Evolutionary conservation across 2,888 invertebrate species (phyloP), one percentile per base, ranked within the genome.

Genomic region (Leptinotarsa juncta): DNA sequence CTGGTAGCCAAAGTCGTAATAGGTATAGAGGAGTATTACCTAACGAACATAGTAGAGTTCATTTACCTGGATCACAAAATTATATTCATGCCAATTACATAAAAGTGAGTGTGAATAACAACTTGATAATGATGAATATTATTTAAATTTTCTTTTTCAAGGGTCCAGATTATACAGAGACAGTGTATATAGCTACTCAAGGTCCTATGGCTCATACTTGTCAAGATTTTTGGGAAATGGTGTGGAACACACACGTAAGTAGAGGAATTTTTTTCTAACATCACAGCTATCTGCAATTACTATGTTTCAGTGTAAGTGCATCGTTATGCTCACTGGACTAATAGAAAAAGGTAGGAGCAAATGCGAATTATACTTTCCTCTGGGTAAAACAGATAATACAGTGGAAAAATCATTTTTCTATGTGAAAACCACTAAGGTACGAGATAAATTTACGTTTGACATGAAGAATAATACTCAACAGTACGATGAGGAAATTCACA

Each of bases 11-110:
- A 81, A 90, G 93, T 16, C 96, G 96, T 88, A 97, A 97, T 87
- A 91, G 97, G 78, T 97, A 97, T 85, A 93, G 94, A 85, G 94
- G 95, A 0, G 96, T 97, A 70, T 89, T 97, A 84, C 96, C 97
- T 48, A 96, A 97, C 87, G 95, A 97, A 83, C 94, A 94, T 82
- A 95, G 96, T 3, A 90, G 97, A 80, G 96, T 97, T 23, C 90
- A 94, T 65, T 87, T 97, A 80, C 87, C 88, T n/a, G 88, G 88
- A 77, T 89, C 90, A 7, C 94, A 95, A 85, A 93, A 92, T 75
- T 97, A 97, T 85, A 96, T 97, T 74, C 97, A 97, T 89, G 97
- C 97, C 82, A 97, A 97, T 89, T 97, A 94, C 87, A 95, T 97
- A 81, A 93, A 95, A 91, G 96, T 96, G 78, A 73, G 74, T 60